phyloP scores from a whole-genome alignment of 1,140 invertebrate genomes.

The Dendrolimus punctatus region DNA sequence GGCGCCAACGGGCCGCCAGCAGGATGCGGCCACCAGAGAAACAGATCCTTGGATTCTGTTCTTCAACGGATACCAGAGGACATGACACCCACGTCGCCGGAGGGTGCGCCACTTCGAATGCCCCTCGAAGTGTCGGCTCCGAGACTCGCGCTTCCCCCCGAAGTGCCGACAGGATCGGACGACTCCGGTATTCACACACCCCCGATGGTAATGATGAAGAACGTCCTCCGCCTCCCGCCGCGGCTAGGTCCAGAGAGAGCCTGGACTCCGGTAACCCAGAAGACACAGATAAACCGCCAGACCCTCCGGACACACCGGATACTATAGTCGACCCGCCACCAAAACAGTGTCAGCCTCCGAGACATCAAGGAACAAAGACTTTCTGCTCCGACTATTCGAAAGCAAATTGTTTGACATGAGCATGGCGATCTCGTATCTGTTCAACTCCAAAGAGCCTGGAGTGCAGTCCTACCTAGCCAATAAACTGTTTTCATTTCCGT shows the following conservation, averaged over 20 bases:
- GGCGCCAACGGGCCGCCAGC: slow-evolving; percentile 53
- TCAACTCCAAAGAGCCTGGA: slow-evolving; percentile 98
- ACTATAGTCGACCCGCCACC: slow-evolving; percentile 21
- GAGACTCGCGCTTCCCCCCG: slow-evolving; percentile 85
- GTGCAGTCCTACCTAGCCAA: slow-evolving; percentile 97
- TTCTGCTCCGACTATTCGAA: slow-evolving; percentile 92
- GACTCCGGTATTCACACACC: slow-evolving; percentile 87
- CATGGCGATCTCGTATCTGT: slow-evolving; percentile 97
- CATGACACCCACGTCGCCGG: slow-evolving; percentile 84
- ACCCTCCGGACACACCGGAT: slow-evolving; percentile 69
- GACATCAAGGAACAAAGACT: slow-evolving; percentile 62
- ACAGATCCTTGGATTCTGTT: slow-evolving; percentile 90
- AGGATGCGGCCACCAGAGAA: slow-evolving; percentile 83
- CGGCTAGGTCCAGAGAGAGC: slow-evolving; percentile 76
- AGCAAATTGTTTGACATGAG: slow-evolving; percentile 98
- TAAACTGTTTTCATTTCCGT: slow-evolving; percentile 95
- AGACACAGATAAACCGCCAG: slow-evolving; percentile 63
- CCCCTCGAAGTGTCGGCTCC: slow-evolving; percentile 83
- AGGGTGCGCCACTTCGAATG: slow-evolving; percentile 78
- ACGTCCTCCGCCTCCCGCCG: slow-evolving; percentile 45
- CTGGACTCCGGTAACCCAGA: slow-evolving; percentile 79
- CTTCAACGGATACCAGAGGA: slow-evolving; percentile 90
- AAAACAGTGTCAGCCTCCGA: slow-evolving; percentile 31
- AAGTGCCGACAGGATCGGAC: slow-evolving; percentile 85
- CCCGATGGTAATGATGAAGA: slow-evolving; percentile 54